phyloP scores from a whole-genome alignment of 2,888 invertebrate species.

The Plagiodera versicolora region DNA sequence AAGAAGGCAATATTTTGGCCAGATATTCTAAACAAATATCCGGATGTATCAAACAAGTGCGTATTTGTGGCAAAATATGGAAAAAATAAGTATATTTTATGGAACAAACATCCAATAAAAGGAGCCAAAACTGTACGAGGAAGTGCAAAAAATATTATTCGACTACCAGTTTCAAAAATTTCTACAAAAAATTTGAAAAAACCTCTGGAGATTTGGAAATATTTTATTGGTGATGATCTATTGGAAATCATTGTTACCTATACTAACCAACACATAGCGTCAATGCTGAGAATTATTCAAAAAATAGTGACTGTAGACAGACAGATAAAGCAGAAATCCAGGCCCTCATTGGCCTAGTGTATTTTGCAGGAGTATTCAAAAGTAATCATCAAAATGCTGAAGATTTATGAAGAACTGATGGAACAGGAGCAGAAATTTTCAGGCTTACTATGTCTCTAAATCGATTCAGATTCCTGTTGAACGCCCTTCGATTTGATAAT shows the following conservation, averaged over 20 bases:
- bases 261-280: constrained; percentile 38
- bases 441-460: constrained; percentile 7
- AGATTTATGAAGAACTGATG: constrained; percentile 15
- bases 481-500: constrained; percentile 37
- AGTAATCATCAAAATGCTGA: constrained; percentile 11
- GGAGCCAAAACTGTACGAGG: no score
- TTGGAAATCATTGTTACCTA: constrained; percentile 36
- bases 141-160: no score
- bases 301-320: neutral
- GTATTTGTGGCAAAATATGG: neutral
- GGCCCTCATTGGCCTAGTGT: neutral
- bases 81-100: neutral
- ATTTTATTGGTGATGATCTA: constrained; percentile 33
- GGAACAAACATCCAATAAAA: constrained; percentile 10
- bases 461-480: constrained; percentile 21
- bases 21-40: constrained; percentile 12
- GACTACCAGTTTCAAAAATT: neutral
- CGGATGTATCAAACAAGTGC: constrained; percentile 11
- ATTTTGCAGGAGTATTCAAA: constrained; percentile 5
- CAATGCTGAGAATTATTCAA: constrained; percentile 1
- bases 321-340: neutral
- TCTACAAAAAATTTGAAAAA: neutral
- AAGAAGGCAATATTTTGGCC: constrained; percentile 10
- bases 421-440: constrained; percentile 16
- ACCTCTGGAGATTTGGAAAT: constrained; percentile 32